Evolutionary conservation across 2,113 vertebrate species (phyloP).

Genomic region (Tauraco erythrolophus): DNA sequence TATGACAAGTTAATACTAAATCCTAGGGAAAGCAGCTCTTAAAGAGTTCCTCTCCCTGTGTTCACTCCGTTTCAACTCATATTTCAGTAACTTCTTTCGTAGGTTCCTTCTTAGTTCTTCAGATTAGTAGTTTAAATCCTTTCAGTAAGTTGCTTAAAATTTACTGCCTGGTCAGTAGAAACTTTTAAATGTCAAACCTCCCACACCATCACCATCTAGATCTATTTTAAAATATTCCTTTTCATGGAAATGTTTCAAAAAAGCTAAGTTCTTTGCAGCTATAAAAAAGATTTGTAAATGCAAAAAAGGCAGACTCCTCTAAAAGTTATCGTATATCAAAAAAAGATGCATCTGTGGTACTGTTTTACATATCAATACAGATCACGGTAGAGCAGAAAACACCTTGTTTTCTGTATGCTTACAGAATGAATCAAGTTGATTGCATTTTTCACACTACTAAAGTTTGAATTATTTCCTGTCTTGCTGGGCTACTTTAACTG

Average conservation of each 20-base stretch:
- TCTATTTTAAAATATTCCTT: not conserved
- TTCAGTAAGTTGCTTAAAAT: conserved; percentile 38
- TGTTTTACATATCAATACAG: not conserved
- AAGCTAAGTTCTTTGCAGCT: conserved; percentile 7
- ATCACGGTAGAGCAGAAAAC: not conserved
- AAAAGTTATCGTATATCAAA: not conserved
- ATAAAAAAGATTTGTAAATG: not conserved
- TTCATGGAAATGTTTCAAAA: not conserved
- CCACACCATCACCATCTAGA: not conserved
- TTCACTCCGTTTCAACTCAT: conserved; percentile 52
- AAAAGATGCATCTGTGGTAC: not conserved
- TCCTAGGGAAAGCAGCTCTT: not conserved
- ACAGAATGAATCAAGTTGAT: not conserved
- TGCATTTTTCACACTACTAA: not conserved
- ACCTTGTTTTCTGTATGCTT: not conserved
- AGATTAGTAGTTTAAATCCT: conserved; percentile 2
- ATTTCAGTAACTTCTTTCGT: conserved; percentile 46
- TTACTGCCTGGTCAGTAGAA: conserved; percentile 26
- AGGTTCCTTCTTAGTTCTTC: conserved; percentile 31
- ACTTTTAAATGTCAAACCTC: conserved; percentile 44
- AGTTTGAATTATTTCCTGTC: not conserved
- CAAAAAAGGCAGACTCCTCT: not conserved
- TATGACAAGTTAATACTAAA: conserved; percentile 51
- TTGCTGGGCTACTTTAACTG: not conserved
- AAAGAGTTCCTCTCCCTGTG: not conserved